A percentile compares a stretch with the other conserved stretches of the same genome.
Conservation (phyloP, 2,797 vertebrate genomes). For the Pelodytes ibericus region DNA sequence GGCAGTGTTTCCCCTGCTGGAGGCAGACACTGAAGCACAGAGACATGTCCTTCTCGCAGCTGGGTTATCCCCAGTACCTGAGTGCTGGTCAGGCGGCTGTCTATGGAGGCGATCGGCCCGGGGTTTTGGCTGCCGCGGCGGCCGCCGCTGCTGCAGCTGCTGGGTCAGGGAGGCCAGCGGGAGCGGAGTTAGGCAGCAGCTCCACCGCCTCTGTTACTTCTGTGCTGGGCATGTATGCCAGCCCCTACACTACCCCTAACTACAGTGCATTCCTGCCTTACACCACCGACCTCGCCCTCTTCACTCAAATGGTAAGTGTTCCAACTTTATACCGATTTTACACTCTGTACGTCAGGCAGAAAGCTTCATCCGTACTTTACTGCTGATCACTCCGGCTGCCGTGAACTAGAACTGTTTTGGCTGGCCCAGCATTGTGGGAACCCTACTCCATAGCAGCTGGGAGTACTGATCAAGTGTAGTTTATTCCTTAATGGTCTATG, state of each 20-base stretch:
- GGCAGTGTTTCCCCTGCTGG: constrained; percentile 50
- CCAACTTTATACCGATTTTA: too few relatives aligned
- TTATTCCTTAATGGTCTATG: too few relatives aligned
- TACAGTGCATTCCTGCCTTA: constrained; percentile 97
- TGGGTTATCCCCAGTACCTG: constrained; percentile 95
- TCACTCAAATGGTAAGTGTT: constrained; percentile 92
- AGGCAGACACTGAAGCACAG: constrained; percentile 57
- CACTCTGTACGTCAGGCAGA: too few relatives aligned
- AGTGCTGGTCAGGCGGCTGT: constrained; percentile 90
- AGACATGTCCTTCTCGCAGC: constrained; percentile 95
- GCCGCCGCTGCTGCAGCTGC: constrained; percentile 85
- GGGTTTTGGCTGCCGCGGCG: constrained; percentile 82
- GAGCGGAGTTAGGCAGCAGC: constrained; percentile 81
- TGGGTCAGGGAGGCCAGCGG: constrained; percentile 83
- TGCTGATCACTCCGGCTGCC: too few relatives aligned
- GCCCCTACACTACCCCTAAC: constrained; percentile 89
- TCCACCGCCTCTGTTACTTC: constrained; percentile 88
- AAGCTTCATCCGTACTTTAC: too few relatives aligned
- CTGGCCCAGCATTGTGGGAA: too few relatives aligned
- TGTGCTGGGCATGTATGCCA: constrained; percentile 94
- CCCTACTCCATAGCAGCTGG: too few relatives aligned
- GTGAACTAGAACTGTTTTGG: too few relatives aligned
- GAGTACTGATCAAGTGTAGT: too few relatives aligned
- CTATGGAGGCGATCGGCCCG: constrained; percentile 88
- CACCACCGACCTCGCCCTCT: constrained; percentile 92